Evolutionary conservation across 1,140 invertebrate species (phyloP).

Genomic region (Euschistus heros): DNA sequence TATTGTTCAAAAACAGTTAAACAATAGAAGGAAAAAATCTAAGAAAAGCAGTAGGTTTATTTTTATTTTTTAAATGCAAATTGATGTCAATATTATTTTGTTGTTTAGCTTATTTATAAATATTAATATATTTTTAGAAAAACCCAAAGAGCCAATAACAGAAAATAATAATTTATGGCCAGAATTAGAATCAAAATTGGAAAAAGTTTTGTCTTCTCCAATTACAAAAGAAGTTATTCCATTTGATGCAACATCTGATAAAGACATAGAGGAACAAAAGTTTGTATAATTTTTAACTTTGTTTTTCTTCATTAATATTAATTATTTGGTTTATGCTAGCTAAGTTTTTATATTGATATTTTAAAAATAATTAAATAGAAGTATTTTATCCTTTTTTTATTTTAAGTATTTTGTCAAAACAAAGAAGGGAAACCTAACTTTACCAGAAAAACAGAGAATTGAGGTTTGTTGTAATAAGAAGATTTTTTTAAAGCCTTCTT

Average conservation of each 20-base stretch:
- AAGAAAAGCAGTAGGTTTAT: constrained; percentile 14
- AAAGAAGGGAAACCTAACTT: too few species aligned
- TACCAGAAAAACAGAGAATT: too few species aligned
- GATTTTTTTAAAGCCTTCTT: too few species aligned
- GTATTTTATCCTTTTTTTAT: too few species aligned
- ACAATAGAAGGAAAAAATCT: constrained; percentile 43
- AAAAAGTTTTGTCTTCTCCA: constrained; percentile 27
- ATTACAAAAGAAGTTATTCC: constrained; percentile 57
- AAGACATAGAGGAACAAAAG: constrained; percentile 80
- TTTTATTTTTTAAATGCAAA: not conserved
- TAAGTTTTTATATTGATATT: too few species aligned
- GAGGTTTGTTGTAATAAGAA: too few species aligned
- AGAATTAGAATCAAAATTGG: not conserved
- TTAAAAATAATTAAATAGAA: too few species aligned
- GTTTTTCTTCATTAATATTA: too few species aligned
- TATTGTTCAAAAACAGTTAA: constrained; percentile 38
- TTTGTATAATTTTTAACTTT: constrained; percentile 36
- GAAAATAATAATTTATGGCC: constrained; percentile 14
- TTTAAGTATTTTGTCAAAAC: too few species aligned
- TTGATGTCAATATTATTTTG: not conserved
- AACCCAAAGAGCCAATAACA: not conserved
- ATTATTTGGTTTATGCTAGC: too few species aligned
- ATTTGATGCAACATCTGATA: constrained; percentile 77
- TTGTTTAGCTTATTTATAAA: not conserved
- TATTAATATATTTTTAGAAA: not conserved